Evolutionary conservation across 1,140 invertebrate genomes (phyloP).

Genomic region (Homarus americanus): DNA sequence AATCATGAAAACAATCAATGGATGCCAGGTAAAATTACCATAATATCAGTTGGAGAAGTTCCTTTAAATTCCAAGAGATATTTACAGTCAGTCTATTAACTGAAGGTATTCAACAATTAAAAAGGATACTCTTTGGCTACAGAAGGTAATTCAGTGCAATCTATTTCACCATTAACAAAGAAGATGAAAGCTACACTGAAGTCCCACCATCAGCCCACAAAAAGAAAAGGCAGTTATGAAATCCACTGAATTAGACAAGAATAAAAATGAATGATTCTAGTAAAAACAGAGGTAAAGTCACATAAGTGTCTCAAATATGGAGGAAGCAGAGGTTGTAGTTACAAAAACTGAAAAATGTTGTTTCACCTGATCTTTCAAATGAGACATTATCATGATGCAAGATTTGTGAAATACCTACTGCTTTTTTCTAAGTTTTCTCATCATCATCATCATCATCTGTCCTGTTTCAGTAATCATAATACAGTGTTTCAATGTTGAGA

Average conservation of each 20-base stretch:
- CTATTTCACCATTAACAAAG: not conserved
- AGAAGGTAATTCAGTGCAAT: slow-evolving; percentile 15
- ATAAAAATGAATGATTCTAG: not conserved
- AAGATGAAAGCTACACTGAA: not conserved
- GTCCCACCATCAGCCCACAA: not conserved
- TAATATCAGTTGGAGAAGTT: not conserved
- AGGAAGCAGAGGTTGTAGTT: not conserved
- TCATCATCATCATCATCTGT: no score
- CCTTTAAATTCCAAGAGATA: not conserved
- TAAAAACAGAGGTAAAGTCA: not conserved
- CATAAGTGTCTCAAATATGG: not conserved
- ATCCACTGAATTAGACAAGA: not conserved
- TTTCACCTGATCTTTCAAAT: not conserved
- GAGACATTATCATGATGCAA: not conserved
- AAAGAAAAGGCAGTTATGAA: not conserved
- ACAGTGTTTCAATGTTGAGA: not conserved
- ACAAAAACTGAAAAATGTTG: no score
- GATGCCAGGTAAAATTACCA: not conserved
- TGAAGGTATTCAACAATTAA: slow-evolving; percentile 12
- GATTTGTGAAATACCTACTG: not conserved
- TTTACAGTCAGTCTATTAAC: not conserved
- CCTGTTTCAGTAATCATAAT: not conserved
- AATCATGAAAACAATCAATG: not conserved
- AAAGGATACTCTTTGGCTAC: slow-evolving; percentile 38
- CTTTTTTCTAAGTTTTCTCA: not conserved